Evolutionary conservation across 1,140 invertebrate genomes (phyloP).

Genomic region (Drosophila albomicans): DNA sequence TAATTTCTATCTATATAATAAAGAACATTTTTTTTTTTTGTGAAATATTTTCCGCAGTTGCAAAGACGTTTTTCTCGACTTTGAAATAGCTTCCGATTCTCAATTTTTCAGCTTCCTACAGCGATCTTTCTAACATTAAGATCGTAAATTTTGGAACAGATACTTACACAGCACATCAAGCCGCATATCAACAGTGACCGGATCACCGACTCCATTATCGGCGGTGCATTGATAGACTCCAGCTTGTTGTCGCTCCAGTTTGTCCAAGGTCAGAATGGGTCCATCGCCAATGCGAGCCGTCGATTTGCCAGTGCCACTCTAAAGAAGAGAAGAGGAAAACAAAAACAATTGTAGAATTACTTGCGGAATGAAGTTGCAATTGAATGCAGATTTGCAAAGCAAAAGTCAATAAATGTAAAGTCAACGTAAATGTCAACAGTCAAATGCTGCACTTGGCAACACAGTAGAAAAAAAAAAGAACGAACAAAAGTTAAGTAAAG

Average conservation of each 20-base stretch:
- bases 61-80: too few species aligned
- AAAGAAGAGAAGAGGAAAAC: neutral
- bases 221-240: constrained; percentile 89
- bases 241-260: constrained; percentile 88
- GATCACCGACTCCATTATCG: constrained; percentile 89
- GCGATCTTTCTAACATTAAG: too few species aligned
- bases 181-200: constrained; percentile 87
- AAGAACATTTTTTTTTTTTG: too few species aligned
- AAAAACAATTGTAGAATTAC: neutral
- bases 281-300: constrained; percentile 86
- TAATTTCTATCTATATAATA: too few species aligned
- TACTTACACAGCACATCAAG: constrained; percentile 88
- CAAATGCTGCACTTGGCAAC: constrained; percentile 61
- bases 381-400: neutral
- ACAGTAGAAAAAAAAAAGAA: constrained; percentile 25
- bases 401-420: constrained; percentile 49
- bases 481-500: constrained; percentile 16
- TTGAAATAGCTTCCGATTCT: too few species aligned
- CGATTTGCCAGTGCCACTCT: constrained; percentile 83
- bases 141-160: neutral
- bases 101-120: too few species aligned
- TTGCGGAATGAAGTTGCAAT: constrained; percentile 2
- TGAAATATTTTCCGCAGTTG: too few species aligned
- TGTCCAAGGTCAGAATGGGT: constrained; percentile 88
- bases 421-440: constrained; percentile 67